Evolutionary conservation across 1,140 invertebrate species (phyloP).

Genomic region (Gonatopus flavifemur): DNA sequence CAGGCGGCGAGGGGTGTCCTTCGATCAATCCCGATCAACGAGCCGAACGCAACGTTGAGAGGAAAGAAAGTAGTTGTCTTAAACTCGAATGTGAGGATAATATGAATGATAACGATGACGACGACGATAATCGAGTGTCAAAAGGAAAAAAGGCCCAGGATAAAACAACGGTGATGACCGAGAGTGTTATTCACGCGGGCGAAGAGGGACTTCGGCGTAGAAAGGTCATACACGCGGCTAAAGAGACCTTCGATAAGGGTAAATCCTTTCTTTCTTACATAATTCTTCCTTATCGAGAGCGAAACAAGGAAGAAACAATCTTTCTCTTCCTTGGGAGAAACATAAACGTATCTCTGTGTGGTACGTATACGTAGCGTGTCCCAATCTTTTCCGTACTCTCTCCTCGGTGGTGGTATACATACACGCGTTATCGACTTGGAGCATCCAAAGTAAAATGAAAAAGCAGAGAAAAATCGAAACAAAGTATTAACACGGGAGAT

Average conservation of each 20-base stretch:
- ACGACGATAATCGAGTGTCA: constrained; percentile 25
- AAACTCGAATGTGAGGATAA: too few relatives aligned
- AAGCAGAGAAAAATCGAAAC: too few relatives aligned
- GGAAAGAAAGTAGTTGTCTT: not conserved
- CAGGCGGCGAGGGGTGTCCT: constrained; percentile 56
- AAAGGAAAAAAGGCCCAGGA: constrained; percentile 18
- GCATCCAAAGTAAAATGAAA: too few relatives aligned
- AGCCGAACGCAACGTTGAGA: constrained; percentile 35
- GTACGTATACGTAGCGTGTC: not conserved
- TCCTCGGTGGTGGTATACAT: too few relatives aligned
- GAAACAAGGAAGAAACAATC: not conserved
- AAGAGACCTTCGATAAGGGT: constrained; percentile 67
- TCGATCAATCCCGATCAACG: constrained; percentile 42
- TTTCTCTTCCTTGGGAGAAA: not conserved
- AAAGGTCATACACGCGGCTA: constrained; percentile 65
- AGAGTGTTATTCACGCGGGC: constrained; percentile 20
- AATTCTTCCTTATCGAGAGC: not conserved
- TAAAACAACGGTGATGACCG: constrained; percentile 26
- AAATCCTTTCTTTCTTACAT: constrained; percentile 22
- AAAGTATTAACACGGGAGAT: too few relatives aligned
- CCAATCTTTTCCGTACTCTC: not conserved
- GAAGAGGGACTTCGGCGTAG: constrained; percentile 57
- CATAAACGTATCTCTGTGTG: not conserved
- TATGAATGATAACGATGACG: constrained; percentile 10
- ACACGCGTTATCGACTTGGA: too few relatives aligned